A percentile compares a stretch with the other conserved stretches of the same genome.
phyloP scores from a whole-genome alignment of 2,888 invertebrate genomes.

The Nasonia oneida region DNA sequence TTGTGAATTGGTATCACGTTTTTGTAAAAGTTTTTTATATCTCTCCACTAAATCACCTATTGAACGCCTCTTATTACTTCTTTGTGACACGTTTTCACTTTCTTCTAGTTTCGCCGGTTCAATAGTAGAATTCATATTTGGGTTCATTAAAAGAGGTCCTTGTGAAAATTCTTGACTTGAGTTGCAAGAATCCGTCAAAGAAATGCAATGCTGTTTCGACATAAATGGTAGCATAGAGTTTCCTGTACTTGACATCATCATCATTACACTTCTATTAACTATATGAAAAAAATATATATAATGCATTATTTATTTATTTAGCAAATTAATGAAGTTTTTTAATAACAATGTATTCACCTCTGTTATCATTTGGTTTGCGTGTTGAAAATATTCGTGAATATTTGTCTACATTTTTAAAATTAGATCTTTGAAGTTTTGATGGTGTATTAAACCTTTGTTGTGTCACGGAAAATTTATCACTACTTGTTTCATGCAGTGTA shows the following conservation, averaged over 20 bases:
- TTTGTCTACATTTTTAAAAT: conserved; percentile 66
- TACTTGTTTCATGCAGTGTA: conserved; percentile 50
- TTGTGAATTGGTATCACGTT: conserved; percentile 45
- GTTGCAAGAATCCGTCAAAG: conserved; percentile 55
- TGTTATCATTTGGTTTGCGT: conserved; percentile 46
- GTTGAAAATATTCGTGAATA: conserved; percentile 72
- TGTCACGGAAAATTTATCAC: conserved; percentile 53
- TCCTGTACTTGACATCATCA: conserved; percentile 66
- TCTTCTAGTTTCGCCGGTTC: conserved; percentile 39
- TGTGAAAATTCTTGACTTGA: conserved; percentile 60
- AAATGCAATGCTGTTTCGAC: conserved; percentile 52
- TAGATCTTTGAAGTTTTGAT: conserved; percentile 51
- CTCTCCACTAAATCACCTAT: conserved; percentile 75
- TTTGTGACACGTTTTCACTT: conserved; percentile 48
- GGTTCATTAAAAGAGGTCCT: conserved; percentile 55
- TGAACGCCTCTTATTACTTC: conserved; percentile 67
- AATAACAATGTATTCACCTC: conserved; percentile 53
- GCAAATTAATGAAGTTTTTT: neutral
- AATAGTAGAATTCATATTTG: conserved; percentile 48
- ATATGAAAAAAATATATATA: conserved; percentile 44
- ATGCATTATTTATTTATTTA: neutral
- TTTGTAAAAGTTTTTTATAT: conserved; percentile 70
- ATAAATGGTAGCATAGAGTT: conserved; percentile 68
- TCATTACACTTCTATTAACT: conserved; percentile 68
- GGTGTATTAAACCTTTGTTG: conserved; percentile 46